Evolutionary conservation across 2,113 vertebrate species (phyloP).

Genomic region (Salvelinus fontinalis): DNA sequence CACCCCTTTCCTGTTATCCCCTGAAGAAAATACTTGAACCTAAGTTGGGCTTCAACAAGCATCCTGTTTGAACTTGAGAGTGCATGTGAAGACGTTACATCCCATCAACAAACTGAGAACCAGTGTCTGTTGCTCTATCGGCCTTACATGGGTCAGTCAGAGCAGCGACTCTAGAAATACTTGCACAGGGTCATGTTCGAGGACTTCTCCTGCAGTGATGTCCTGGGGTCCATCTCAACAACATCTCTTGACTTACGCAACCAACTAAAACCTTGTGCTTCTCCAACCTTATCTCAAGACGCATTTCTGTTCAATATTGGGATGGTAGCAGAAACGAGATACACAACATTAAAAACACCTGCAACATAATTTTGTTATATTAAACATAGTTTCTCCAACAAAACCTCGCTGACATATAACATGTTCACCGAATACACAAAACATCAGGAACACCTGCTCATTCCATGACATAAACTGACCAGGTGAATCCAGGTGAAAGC

Average conservation of each 20-base stretch:
- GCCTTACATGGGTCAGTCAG: background rate
- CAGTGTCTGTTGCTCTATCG: slow-evolving; percentile 4
- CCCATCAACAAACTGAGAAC: slow-evolving; percentile 34
- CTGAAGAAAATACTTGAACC: slow-evolving; percentile 22
- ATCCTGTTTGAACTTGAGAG: slow-evolving; percentile 28
- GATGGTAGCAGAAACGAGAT: background rate
- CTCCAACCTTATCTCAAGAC: no score
- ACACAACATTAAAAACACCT: no score
- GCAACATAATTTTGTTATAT: no score
- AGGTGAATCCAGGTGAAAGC: no score
- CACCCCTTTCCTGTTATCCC: slow-evolving; percentile 44
- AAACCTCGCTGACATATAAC: no score
- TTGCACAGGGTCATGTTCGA: slow-evolving; percentile 57
- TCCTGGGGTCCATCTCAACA: slow-evolving; percentile 32
- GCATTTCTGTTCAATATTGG: background rate
- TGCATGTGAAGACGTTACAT: slow-evolving; percentile 48
- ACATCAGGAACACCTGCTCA: no score
- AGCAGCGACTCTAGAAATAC: slow-evolving; percentile 57
- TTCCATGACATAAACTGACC: no score
- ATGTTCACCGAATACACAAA: no score
- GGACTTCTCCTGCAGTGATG: slow-evolving; percentile 29
- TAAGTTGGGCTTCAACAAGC: slow-evolving; percentile 26
- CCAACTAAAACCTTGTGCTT: slow-evolving; percentile 22
- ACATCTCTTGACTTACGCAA: slow-evolving; percentile 56
- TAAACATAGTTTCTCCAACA: no score